Evolutionary conservation across 2,113 vertebrate species (phyloP).

Genomic region (Chrysemys picta): DNA sequence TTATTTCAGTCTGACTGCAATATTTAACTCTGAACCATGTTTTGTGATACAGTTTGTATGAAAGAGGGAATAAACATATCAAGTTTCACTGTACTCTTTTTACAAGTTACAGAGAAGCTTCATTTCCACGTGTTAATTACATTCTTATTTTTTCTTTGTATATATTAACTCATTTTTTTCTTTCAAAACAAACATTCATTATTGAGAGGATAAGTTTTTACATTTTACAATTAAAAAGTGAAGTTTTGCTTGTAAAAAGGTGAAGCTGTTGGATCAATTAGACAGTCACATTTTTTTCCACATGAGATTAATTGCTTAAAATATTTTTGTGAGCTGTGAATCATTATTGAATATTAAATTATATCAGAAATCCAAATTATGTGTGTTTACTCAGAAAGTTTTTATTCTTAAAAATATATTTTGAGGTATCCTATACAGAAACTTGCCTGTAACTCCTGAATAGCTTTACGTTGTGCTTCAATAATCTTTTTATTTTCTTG

Average conservation of each 20-base stretch:
- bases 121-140: background rate
- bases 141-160: background rate
- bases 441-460: conserved; percentile 93
- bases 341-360: conserved; percentile 10
- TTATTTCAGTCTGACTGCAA: background rate
- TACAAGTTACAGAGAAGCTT: background rate
- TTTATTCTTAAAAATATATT: background rate
- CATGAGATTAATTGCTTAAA: background rate
- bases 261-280: background rate
- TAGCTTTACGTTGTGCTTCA: conserved; percentile 91
- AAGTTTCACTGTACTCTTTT: background rate
- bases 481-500: conserved; percentile 90
- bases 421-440: background rate
- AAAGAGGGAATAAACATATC: background rate
- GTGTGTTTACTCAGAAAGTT: background rate
- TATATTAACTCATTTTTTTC: background rate
- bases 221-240: background rate
- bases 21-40: background rate
- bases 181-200: background rate
- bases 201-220: background rate
- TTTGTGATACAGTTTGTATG: background rate
- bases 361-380: background rate
- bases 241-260: conserved; percentile 11
- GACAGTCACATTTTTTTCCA: background rate
- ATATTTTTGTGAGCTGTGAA: background rate